Conservation (phyloP, 2,113 vertebrate species). For the Gambusia affinis region DNA sequence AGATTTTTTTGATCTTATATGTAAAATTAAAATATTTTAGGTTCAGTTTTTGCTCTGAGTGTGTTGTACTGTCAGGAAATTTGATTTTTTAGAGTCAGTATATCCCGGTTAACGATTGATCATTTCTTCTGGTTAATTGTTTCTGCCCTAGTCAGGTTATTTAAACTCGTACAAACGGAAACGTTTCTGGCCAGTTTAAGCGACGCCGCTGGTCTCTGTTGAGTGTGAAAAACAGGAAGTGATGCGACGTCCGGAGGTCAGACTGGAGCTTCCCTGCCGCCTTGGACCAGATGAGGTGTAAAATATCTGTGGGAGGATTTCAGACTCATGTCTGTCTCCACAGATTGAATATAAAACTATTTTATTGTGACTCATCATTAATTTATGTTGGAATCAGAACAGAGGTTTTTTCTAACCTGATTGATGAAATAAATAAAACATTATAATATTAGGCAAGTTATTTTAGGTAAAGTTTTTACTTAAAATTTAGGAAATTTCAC, state of each 20-base stretch:
- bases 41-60: no score
- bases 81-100: no score
- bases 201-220: background rate
- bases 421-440: background rate
- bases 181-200: background rate
- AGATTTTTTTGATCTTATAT: no score
- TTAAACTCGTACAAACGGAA: no score
- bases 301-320: constrained; percentile 45
- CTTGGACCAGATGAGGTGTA: constrained; percentile 16
- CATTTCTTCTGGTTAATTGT: no score
- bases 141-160: no score
- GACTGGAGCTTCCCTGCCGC: constrained; percentile 23
- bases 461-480: background rate
- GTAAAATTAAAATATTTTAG: no score
- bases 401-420: background rate
- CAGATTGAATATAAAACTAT: background rate
- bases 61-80: no score
- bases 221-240: constrained; percentile 67
- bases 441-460: background rate
- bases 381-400: background rate
- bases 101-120: no score
- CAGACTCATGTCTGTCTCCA: constrained; percentile 27
- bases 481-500: no score
- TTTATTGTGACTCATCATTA: background rate
- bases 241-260: constrained; percentile 51